These are phyloP conservation scores for Morelia viridis DNA, from an alignment of 2,797 vertebrate genomes.

Conservation along the genomic window DNA sequence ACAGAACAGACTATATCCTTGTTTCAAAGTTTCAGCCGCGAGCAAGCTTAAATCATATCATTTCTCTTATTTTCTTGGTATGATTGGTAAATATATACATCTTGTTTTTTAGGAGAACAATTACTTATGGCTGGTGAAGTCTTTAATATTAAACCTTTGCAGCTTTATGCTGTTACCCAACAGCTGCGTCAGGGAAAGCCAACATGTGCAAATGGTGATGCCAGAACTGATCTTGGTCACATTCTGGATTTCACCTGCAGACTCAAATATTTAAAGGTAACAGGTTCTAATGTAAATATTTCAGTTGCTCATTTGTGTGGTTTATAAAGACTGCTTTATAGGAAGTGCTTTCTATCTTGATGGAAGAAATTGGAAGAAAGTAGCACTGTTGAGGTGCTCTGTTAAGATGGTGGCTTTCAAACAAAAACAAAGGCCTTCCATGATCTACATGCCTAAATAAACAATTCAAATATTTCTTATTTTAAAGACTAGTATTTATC, in stretches of 20 bases:
- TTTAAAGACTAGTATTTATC: background rate
- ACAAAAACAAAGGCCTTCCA: background rate
- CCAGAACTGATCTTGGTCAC: slow-evolving; percentile 94
- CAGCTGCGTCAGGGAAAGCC: slow-evolving; percentile 90
- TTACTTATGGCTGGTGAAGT: slow-evolving; percentile 89
- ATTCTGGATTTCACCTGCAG: slow-evolving; percentile 97
- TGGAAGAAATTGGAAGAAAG: background rate
- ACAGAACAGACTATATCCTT: background rate
- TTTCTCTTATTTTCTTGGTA: background rate
- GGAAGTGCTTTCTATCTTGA: background rate
- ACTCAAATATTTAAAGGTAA: slow-evolving; percentile 95
- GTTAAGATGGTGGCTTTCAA: background rate
- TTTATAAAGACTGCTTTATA: background rate
- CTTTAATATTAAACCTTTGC: slow-evolving; percentile 87
- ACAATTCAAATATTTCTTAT: background rate
- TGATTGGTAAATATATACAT: background rate
- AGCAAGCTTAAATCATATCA: background rate
- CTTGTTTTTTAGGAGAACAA: slow-evolving; percentile 84
- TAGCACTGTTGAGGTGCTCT: background rate
- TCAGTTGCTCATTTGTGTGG: background rate
- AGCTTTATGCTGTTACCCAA: slow-evolving; percentile 90
- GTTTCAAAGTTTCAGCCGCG: background rate
- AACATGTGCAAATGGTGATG: slow-evolving; percentile 89
- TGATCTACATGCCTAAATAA: background rate
- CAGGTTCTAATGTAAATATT: background rate